A percentile compares a stretch with the other conserved stretches of the same genome.
phyloP scores from a whole-genome alignment of 2,888 invertebrate species.

The Standfussiana lucernea region DNA sequence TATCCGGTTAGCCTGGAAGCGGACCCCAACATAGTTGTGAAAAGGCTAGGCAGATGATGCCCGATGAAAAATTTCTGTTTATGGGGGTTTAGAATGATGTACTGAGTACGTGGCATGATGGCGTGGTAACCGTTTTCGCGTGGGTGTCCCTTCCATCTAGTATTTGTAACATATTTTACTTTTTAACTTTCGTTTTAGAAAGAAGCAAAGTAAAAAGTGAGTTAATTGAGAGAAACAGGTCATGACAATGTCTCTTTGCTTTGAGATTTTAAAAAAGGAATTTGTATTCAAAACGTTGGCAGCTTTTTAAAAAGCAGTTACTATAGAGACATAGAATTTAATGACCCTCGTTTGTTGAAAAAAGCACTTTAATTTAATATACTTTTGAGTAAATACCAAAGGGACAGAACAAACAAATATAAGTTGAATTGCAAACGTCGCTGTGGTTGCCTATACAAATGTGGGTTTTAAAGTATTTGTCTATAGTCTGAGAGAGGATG shows the following conservation, averaged over 20 bases:
- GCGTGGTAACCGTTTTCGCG: no score
- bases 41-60: neutral
- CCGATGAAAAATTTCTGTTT: no score
- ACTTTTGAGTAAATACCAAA: neutral
- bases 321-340: neutral
- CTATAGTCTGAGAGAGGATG: slow-evolving; percentile 31
- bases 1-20: no score
- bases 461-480: slow-evolving; percentile 33
- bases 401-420: slow-evolving; percentile 15
- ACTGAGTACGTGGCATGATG: no score
- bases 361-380: neutral
- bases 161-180: slow-evolving; percentile 31
- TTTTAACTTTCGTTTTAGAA: slow-evolving; percentile 1
- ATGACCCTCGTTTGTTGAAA: neutral
- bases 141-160: no score
- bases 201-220: neutral
- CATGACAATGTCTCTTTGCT: neutral
- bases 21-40: no score
- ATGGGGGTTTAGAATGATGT: no score
- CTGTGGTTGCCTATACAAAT: neutral
- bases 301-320: neutral
- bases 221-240: slow-evolving; percentile 20
- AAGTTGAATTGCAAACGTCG: slow-evolving; percentile 15
- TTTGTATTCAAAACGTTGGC: slow-evolving; percentile 1
- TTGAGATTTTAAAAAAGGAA: neutral